Base-by-base conservation (phyloP, 1,140 invertebrate genomes). In the Micrasema longulum region DNA sequence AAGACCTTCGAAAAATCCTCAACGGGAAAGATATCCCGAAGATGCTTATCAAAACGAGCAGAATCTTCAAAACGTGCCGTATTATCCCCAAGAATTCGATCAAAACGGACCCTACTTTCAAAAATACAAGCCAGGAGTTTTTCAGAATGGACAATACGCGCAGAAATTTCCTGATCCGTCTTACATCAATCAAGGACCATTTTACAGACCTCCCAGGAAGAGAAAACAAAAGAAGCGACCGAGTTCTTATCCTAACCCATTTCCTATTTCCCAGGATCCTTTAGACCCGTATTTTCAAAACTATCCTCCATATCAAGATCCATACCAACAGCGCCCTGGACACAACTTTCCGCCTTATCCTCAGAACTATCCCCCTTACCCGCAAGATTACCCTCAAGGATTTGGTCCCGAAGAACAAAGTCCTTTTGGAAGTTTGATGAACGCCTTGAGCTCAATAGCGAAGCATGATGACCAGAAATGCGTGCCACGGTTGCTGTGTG, bases 391-490 rank as follows among this genome's bases (percentile, higher is more conserved):
- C 68, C 73, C 20, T 26, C 38, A 22, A 31, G 45, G 36, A 35
- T 23, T 36, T 20, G 31, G 12, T 14, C 68, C 62, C 3, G 23
- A 45, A 18, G 67, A 63, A 12, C 53, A 57, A 48, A 52, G 69
- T 11, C 68, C 72, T 7, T 74, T 76, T 6, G 64, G 63, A 11
- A 71, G 50, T 16, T 64, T 84, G 76, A 84, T 82, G 60, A 83
- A 87, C 69, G 91, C 90, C 26, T 79, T 94, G 68, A 87, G 87
- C 63, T 91, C 92, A 45, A 91, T 94, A 72, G 89, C 91, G 60
- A 82, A 85, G 76, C 89, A 93, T 80, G 93, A 94, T 78, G 91
- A 93, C 79, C 84, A 89, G 57, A 88, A 91, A 76, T 94, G 93
- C 78, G 90, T 94, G 50, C 89, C 92, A 2, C 87, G 91, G 79